Base-by-base conservation (phyloP, 1,140 invertebrate genomes). In the Drosophila willistoni region DNA sequence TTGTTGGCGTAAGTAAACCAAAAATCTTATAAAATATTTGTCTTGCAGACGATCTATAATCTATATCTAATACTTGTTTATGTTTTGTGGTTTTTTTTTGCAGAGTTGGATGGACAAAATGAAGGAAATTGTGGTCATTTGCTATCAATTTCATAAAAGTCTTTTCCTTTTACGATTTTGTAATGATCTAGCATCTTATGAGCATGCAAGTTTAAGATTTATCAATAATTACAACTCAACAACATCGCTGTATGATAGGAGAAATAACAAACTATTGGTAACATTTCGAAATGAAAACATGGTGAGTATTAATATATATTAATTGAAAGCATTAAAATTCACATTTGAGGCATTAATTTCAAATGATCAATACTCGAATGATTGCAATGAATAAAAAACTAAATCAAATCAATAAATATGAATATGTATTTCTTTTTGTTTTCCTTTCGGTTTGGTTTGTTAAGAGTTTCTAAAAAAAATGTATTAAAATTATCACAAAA, bases 271-370 rank as follows among this genome's bases (percentile, higher is more conserved):
- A 71, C 92, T 96, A 19, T 81, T 96, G 56, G 95, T 96, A 1
- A 96, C 95, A 61, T 96, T 96, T 92, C 93, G 95, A 36, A 96
- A 96, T 92, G 95, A 96, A 82, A 96, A 96, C 81, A 94, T 95
- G 93, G 94, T 94, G 73, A 79, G 82, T 36, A 44, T 3, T 59
- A 25, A 25, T 25, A 25, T 25, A 25, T 25, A 25, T 25, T 25
- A 25, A 4, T 4, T 25, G 0, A 25, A 25, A 25, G 3, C 3
- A 25, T 25, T 25, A 3, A 25, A 25, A 25, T 25, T 3, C 3
- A 25, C 3, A 25, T 4, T 25, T 25, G 22, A 25, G 22, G 22
- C 22, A 25, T 25, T 25, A 2, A 25, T 0, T 3, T 0, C 22
- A 25, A 4, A 4, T 4, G 22, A 25, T 25, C 22, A 25, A 3